Percentiles rank a stretch among this genome's conserved stretches.
phyloP scores from a whole-genome alignment of 2,888 invertebrate species.

The Unio delphinus region DNA sequence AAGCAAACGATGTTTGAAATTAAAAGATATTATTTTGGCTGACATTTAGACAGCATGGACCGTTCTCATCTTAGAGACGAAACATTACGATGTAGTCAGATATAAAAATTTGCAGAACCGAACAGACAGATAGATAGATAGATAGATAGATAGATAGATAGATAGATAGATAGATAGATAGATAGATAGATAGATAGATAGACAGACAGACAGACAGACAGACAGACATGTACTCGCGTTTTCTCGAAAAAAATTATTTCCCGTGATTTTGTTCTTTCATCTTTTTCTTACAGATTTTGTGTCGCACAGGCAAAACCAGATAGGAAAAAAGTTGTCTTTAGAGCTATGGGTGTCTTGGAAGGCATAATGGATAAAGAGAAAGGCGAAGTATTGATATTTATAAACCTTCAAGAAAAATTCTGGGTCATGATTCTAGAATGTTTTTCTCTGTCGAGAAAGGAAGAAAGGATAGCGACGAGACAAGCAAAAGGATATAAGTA shows the following conservation, averaged over 20 bases:
- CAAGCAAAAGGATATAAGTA: conserved; percentile 45
- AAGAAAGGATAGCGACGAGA: conserved; percentile 40
- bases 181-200: no score
- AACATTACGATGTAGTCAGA: no score
- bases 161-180: no score
- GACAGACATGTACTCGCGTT: no score
- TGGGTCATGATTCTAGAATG: conserved; percentile 65
- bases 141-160: no score
- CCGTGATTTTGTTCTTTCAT: background rate
- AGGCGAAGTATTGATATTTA: conserved; percentile 63
- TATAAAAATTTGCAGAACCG: no score
- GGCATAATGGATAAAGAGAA: conserved; percentile 44
- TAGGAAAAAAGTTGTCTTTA: conserved; percentile 52
- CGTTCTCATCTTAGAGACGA: no score
- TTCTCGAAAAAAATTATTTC: background rate
- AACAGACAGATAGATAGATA: no score
- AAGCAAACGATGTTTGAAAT: no score
- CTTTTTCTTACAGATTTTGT: conserved; percentile 58
- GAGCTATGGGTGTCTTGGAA: conserved; percentile 54
- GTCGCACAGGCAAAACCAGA: conserved; percentile 60
- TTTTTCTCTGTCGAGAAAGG: conserved; percentile 44
- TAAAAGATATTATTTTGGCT: no score
- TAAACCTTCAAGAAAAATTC: conserved; percentile 60
- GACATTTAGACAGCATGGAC: no score
- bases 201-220: no score